phyloP scores from a whole-genome alignment of 2,113 vertebrate species.

The Pipa parva region DNA sequence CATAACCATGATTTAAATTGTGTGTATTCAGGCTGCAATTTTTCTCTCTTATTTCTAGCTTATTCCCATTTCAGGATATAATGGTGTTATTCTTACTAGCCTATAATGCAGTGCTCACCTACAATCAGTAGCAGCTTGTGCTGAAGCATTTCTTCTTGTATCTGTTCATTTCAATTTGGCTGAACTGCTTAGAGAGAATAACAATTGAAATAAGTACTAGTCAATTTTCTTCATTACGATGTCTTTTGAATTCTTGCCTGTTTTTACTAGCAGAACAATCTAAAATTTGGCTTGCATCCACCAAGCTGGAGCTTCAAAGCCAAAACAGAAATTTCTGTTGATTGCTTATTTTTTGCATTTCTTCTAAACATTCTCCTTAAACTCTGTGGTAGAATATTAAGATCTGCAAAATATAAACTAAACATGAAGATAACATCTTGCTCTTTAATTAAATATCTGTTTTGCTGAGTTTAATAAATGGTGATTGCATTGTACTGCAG shows the following conservation, averaged over 20 bases:
- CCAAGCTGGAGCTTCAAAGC: constrained; percentile 22
- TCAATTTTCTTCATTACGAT: constrained; percentile 55
- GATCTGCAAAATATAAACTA: constrained; percentile 13
- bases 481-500: not conserved
- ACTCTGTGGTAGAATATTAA: constrained; percentile 30
- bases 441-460: constrained; percentile 19
- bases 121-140: constrained; percentile 27
- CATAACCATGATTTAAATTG: not conserved
- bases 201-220: constrained; percentile 44
- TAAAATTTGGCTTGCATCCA: constrained; percentile 7
- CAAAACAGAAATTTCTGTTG: constrained; percentile 35
- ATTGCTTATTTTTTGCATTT: constrained; percentile 35
- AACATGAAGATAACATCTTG: constrained; percentile 2
- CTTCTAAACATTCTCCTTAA: constrained; percentile 15
- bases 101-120: constrained; percentile 11
- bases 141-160: constrained; percentile 50
- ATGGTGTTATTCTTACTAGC: constrained; percentile 3
- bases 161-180: constrained; percentile 26
- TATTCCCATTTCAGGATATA: constrained; percentile 32
- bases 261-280: constrained; percentile 36
- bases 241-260: constrained; percentile 45
- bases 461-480: constrained; percentile 26
- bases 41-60: not conserved
- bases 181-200: constrained; percentile 38
- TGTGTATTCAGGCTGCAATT: not conserved